Base-by-base conservation (phyloP, 2,113 vertebrate genomes). In the Cichladusa arquata region DNA sequence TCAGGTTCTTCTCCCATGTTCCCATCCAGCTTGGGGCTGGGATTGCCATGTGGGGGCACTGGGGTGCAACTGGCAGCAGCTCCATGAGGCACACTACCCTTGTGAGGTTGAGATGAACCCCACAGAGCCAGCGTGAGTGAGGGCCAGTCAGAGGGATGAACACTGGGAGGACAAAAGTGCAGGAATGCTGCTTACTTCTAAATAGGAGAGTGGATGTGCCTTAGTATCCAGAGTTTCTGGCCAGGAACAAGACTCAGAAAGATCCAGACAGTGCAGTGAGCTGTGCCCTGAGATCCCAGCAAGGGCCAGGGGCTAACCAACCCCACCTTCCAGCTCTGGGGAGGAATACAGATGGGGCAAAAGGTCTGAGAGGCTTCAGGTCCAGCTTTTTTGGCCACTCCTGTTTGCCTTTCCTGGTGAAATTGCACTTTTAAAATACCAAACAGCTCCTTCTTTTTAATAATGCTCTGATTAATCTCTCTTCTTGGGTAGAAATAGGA, bases 101-200 rank as follows among this genome's bases (percentile, higher is more conserved):
- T 48, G 33, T 47, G 26, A 64, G 34, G 7, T 0, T 56, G 70
- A 61, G 47, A 8, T 29, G 24, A 58, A 47, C 36, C 31, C 40
- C 23, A 8, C 53, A 18, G 34, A 38, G 26, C 23, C 83, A 61
- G 36, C 0, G 0, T 28, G 64, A 23, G 19, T 25, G 28, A 53
- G 24, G 5, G 8, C 4, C 56, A 42, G 18, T 25, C 57, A 70
- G 69, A 64, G 50, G 17, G 36, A 23, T 58, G 36, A 62, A 31
- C 11, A 2, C 0, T 4, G 23, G 18, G 16, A 53, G 45, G 44
- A 34, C 25, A 67, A 86, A 82, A 2, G n/a, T 20, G 22, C 25
- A 38, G 19, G n/a, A 48, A 13, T 36, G 14, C 16, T 33, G 34
- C 14, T 50, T 85, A 28, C 13, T 42, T 65, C n/a, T 22, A 2